These are phyloP conservation scores for Phenganax subtilis DNA, from an alignment of 92 coral and sea anemone genomes.

Conservation along the genomic window DNA sequence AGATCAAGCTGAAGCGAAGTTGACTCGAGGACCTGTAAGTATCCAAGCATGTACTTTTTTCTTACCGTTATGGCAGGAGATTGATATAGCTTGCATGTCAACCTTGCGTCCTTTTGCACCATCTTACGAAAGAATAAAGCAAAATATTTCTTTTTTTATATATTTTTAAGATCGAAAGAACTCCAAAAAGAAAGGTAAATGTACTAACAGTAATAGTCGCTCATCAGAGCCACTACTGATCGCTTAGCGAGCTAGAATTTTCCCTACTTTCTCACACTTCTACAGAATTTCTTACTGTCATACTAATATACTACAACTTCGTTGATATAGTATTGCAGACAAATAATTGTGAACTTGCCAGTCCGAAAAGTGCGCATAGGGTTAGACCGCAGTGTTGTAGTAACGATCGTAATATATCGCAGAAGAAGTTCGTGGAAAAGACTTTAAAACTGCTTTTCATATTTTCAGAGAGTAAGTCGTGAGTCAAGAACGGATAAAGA, in stretches of 20 bases:
- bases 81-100: neutral
- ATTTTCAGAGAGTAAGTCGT: slow-evolving; percentile 3
- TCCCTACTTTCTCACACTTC: neutral
- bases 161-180: slow-evolving; percentile 15
- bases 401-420: neutral
- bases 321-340: neutral
- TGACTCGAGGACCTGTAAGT: slow-evolving; percentile 10
- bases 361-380: slow-evolving; percentile 35
- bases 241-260: no score
- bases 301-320: neutral
- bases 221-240: no score
- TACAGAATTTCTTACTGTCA: neutral
- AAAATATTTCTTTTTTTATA: neutral
- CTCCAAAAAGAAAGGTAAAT: slow-evolving; percentile 32
- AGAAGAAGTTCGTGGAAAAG: neutral
- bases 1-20: neutral
- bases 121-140: neutral
- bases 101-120: neutral
- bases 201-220: neutral
- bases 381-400: slow-evolving; percentile 13
- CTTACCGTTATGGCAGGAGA: neutral
- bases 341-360: slow-evolving; percentile 38
- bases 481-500: slow-evolving; percentile 28
- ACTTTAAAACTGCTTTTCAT: neutral
- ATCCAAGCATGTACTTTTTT: neutral